A percentile compares a stretch with the other conserved stretches of the same genome.
phyloP scores from a whole-genome alignment of 2,113 vertebrate species.

The Larimichthys crocea region DNA sequence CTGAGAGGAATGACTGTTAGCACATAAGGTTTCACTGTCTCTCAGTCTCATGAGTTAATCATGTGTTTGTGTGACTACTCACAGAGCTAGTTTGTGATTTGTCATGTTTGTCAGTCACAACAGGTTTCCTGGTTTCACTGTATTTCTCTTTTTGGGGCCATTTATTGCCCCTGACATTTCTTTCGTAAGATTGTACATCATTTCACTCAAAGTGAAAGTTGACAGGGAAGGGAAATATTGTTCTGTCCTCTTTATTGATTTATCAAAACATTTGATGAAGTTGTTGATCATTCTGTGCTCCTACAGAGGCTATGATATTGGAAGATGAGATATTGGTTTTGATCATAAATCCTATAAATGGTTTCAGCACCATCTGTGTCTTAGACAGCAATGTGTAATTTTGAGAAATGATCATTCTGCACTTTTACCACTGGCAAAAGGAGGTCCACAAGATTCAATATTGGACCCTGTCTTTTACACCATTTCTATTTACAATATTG shows the following conservation, averaged over 20 bases:
- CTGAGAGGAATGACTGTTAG: neutral
- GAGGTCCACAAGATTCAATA: too few relatives aligned
- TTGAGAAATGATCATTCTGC: too few relatives aligned
- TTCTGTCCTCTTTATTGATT: too few relatives aligned
- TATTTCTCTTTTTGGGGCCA: neutral
- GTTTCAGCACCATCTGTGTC: neutral
- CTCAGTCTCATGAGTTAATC: conserved; percentile 16
- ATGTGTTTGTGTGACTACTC: neutral
- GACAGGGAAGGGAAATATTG: too few relatives aligned
- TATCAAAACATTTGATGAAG: too few relatives aligned
- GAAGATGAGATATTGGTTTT: neutral
- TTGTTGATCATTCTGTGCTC: too few relatives aligned
- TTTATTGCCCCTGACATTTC: neutral
- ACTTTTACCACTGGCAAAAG: too few relatives aligned
- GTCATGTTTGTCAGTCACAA: neutral
- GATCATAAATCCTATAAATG: neutral
- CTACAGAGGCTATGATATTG: too few relatives aligned
- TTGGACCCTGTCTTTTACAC: neutral
- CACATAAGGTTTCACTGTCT: conserved; percentile 2
- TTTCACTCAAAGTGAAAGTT: neutral
- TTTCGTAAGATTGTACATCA: neutral
- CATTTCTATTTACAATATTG: neutral
- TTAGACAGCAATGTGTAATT: neutral
- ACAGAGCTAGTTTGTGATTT: neutral
- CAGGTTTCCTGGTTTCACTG: neutral